Evolutionary conservation across 2,113 vertebrate species (phyloP).

Genomic region (Festucalex cinctus): DNA sequence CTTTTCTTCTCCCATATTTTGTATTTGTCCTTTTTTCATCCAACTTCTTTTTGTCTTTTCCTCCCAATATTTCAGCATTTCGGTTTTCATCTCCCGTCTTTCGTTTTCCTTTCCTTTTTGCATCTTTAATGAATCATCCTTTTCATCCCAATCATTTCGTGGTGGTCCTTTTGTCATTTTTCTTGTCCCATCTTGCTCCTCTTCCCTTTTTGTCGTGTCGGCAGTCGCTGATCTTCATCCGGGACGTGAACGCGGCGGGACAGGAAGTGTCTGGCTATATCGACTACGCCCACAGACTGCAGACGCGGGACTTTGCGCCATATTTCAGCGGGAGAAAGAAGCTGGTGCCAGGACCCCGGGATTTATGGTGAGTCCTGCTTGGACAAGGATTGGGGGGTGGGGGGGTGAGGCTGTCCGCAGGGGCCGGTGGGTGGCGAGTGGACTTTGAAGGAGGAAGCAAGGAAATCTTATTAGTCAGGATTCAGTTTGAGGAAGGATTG

Average conservation of each 20-base stretch:
- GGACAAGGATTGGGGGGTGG: slow-evolving; percentile 32
- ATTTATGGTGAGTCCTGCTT: slow-evolving; percentile 78
- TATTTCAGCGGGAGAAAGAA: slow-evolving; percentile 82
- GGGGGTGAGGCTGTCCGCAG: no score
- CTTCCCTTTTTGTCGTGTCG: slow-evolving; percentile 36
- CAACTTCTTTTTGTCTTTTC: background rate
- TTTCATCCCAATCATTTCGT: no score
- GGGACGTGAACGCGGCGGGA: slow-evolving; percentile 75
- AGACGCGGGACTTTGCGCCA: slow-evolving; percentile 79
- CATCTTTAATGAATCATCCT: background rate
- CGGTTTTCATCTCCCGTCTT: no score
- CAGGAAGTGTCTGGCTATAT: slow-evolving; percentile 89
- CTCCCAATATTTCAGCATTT: no score
- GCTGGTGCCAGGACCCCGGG: slow-evolving; percentile 77
- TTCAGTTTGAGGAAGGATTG: slow-evolving; percentile 25
- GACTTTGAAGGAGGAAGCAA: slow-evolving; percentile 26
- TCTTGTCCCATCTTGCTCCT: background rate
- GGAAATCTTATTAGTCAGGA: slow-evolving; percentile 53
- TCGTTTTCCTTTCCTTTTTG: background rate
- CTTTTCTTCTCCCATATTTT: no score
- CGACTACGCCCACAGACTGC: slow-evolving; percentile 83
- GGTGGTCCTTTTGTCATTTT: no score
- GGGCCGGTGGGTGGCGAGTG: slow-evolving; percentile 18
- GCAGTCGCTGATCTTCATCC: slow-evolving; percentile 87
- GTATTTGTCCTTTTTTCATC: no score